A percentile compares a stretch with the other conserved stretches of the same genome.
These are phyloP conservation scores for Calameuta pallipes DNA, from an alignment of 2,888 invertebrate genomes.

Conservation along the genomic window DNA sequence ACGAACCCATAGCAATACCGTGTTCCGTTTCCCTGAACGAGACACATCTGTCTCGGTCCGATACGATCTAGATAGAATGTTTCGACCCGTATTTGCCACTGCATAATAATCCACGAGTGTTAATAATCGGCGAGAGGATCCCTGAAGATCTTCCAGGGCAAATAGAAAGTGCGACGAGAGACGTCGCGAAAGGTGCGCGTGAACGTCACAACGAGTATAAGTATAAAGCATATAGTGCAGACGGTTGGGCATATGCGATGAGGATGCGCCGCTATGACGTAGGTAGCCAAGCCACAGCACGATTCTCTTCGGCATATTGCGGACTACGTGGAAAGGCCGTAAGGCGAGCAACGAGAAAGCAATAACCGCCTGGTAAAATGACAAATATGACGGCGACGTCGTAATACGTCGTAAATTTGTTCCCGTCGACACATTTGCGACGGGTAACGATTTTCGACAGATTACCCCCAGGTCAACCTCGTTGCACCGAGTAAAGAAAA, in stretches of 20 bases:
- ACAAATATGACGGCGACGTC: slow-evolving; percentile 34
- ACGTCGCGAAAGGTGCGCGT: background rate
- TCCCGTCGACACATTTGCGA: background rate
- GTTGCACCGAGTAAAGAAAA: background rate
- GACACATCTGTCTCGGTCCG: background rate
- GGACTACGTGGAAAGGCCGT: slow-evolving; percentile 24
- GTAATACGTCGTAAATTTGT: background rate
- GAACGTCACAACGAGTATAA: background rate
- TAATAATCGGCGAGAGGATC: background rate
- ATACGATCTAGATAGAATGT: background rate
- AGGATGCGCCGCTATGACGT: background rate
- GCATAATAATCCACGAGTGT: background rate
- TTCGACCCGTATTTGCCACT: background rate
- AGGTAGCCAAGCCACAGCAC: slow-evolving; percentile 9
- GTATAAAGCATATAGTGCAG: background rate
- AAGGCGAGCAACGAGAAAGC: slow-evolving; percentile 38
- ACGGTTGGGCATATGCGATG: background rate
- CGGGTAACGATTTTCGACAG: background rate
- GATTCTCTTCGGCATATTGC: slow-evolving; percentile 27
- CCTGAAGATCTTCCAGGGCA: background rate
- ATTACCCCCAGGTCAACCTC: background rate
- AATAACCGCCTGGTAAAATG: slow-evolving; percentile 44
- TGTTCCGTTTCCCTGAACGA: background rate
- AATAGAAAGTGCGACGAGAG: background rate
- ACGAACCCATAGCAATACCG: background rate